These are phyloP conservation scores for Burhinus oedicnemus DNA, from an alignment of 2,113 vertebrate genomes.

Conservation along the genomic window DNA sequence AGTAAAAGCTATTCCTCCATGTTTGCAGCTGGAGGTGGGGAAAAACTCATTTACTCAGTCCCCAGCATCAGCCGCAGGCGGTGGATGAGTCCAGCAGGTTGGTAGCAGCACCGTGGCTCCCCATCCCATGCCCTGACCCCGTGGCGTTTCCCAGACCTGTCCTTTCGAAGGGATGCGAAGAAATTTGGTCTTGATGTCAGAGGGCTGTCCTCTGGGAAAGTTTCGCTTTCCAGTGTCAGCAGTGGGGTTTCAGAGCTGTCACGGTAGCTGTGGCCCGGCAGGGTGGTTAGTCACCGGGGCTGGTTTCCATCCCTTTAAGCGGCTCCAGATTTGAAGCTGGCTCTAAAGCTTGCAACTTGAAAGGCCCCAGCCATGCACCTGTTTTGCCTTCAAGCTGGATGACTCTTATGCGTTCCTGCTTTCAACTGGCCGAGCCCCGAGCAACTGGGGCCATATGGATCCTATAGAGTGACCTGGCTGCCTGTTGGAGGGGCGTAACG, in stretches of 20 bases:
- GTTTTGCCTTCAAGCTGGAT: slow-evolving; percentile 34
- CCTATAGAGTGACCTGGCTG: background rate
- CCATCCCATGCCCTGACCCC: background rate
- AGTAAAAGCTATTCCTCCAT: background rate
- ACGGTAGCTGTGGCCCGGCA: background rate
- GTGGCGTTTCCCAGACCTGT: fast-evolving
- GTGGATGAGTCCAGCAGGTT: background rate
- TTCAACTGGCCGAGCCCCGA: background rate
- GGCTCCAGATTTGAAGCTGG: slow-evolving; percentile 57
- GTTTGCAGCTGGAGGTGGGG: background rate
- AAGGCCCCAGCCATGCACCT: slow-evolving; percentile 3
- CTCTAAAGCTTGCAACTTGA: background rate
- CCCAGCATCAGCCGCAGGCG: background rate
- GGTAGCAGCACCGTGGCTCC: background rate
- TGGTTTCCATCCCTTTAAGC: slow-evolving; percentile 43
- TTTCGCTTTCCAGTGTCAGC: background rate
- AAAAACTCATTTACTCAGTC: background rate
- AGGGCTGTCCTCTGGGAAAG: background rate
- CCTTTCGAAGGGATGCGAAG: background rate
- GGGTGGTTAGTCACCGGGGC: background rate
- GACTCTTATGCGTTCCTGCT: background rate
- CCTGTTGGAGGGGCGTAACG: background rate
- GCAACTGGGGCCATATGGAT: slow-evolving; percentile 12
- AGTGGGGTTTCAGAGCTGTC: background rate
- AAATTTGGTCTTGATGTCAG: background rate